Base-by-base conservation (phyloP, 2,113 vertebrate genomes). In the Pardalotus punctatus region DNA sequence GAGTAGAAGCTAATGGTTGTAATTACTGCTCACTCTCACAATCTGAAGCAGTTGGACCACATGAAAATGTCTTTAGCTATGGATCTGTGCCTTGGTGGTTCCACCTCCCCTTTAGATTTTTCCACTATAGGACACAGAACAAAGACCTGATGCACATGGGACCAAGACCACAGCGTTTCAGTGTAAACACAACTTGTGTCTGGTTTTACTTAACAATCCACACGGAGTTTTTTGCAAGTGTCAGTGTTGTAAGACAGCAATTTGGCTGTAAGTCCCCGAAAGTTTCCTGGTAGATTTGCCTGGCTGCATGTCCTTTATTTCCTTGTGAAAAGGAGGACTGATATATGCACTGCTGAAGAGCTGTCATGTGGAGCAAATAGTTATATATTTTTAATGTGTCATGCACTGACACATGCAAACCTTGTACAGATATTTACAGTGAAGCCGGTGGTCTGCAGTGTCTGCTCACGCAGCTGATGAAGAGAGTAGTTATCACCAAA, bases 1-100 rank as follows among this genome's bases (percentile, higher is more conserved):
- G 73, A 92, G 60, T 50, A 93, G 40, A 65, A 62, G 50, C 20
- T 31, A 11, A 83, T 73, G 71, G 25, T 9, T 54, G 25, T 17
- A 89, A 93, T 81, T 73, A 92, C 29, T 54, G 88, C 78, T 84
- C 82, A 5, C 53, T 83, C 93, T 53, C 64, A 43, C 17, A 71
- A 86, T 29, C 79, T 31, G 60, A 57, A 86, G 87, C 78, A 51
- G 21, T 62, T n/a, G 76, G 56, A 95, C 87, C 90, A 86, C 92
- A 73, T 82, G 83, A 88, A 95, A 96, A 91, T 14, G 62, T 47
- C 87, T 91, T 77, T 14, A 80, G 91, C 71, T 93, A 45, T 36
- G 50, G 45, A 58, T 60, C 53, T 72, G 48, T 10, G 71, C 58
- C 71, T 93, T 11, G 78, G 87, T 85, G 81, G 74, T 81, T 96